phyloP scores from a whole-genome alignment of 2,113 vertebrate genomes.

The Lates calcarifer region DNA sequence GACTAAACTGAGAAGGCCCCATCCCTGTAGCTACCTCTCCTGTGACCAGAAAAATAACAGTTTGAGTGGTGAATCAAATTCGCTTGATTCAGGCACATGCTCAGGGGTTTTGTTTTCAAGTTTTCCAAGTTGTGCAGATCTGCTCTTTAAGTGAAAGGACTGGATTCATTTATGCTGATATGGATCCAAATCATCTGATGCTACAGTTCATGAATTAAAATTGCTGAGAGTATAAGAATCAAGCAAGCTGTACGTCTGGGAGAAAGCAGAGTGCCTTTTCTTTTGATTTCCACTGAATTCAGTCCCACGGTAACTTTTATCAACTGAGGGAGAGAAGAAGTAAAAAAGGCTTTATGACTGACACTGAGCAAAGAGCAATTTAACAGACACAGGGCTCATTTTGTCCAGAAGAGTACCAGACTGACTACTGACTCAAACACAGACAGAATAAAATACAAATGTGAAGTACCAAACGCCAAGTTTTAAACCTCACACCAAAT shows the following conservation, averaged over 20 bases:
- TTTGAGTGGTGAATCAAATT: conserved; percentile 56
- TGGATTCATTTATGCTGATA: conserved; percentile 10
- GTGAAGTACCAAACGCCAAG: conserved; percentile 27
- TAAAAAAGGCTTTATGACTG: neutral
- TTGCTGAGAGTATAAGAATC: conserved; percentile 1
- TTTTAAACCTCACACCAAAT: conserved; percentile 67
- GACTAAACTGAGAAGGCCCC: conserved; percentile 66
- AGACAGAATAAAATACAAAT: conserved; percentile 34
- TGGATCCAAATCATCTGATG: neutral
- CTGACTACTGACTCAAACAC: neutral
- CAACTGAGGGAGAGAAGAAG: neutral
- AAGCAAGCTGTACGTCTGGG: neutral
- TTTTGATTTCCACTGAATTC: conserved; percentile 9
- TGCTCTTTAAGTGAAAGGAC: conserved; percentile 14
- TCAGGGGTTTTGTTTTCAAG: conserved; percentile 10
- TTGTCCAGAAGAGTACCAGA: conserved; percentile 12
- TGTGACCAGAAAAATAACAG: conserved; percentile 69
- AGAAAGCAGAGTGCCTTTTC: neutral
- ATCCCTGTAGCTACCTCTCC: conserved; percentile 67
- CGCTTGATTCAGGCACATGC: conserved; percentile 41
- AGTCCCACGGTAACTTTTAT: neutral
- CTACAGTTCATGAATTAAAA: conserved; percentile 15
- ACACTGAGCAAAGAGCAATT: conserved; percentile 9
- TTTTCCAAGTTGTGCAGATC: conserved; percentile 47
- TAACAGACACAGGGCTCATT: conserved; percentile 6